These are phyloP conservation scores for Anagyrus pseudococci DNA, from an alignment of 2,888 invertebrate species.

Conservation along the genomic window DNA sequence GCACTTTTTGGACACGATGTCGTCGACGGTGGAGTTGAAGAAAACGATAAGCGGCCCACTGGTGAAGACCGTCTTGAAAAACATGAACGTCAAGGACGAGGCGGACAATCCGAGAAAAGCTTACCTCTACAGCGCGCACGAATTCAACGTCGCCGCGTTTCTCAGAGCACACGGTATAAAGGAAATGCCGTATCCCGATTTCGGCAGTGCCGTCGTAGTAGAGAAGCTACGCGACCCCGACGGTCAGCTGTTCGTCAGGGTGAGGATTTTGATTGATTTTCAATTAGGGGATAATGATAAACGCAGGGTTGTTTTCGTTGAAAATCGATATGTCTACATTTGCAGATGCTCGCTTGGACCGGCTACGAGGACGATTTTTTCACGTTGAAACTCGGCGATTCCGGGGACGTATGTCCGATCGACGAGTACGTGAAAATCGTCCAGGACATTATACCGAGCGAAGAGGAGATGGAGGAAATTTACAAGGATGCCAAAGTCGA, in stretches of 20 bases:
- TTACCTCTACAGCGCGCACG: conserved; percentile 49
- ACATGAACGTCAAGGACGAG: conserved; percentile 34
- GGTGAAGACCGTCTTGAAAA: conserved; percentile 42
- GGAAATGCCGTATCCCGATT: conserved; percentile 39
- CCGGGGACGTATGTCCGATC: conserved; percentile 22
- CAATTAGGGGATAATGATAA: background rate
- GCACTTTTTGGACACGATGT: conserved; percentile 36
- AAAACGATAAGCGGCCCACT: conserved; percentile 41
- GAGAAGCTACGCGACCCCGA: conserved; percentile 41
- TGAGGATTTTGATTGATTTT: conserved; percentile 26
- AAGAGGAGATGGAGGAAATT: conserved; percentile 17
- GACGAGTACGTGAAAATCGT: conserved; percentile 23
- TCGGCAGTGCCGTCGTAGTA: conserved; percentile 43
- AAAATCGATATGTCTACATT: conserved; percentile 3
- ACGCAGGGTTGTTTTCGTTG: background rate
- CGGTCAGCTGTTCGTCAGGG: conserved; percentile 40
- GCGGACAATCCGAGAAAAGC: conserved; percentile 40
- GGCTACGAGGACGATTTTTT: conserved; percentile 12
- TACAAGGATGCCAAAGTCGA: background rate
- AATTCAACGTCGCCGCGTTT: conserved; percentile 43
- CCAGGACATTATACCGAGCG: conserved; percentile 16
- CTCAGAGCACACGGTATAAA: conserved; percentile 39
- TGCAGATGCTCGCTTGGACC: conserved; percentile 22
- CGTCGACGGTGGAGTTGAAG: conserved; percentile 39
- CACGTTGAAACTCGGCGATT: conserved; percentile 11